These are phyloP conservation scores for Agonopterix subpropinquella DNA, from an alignment of 2,888 invertebrate species.

Conservation along the genomic window DNA sequence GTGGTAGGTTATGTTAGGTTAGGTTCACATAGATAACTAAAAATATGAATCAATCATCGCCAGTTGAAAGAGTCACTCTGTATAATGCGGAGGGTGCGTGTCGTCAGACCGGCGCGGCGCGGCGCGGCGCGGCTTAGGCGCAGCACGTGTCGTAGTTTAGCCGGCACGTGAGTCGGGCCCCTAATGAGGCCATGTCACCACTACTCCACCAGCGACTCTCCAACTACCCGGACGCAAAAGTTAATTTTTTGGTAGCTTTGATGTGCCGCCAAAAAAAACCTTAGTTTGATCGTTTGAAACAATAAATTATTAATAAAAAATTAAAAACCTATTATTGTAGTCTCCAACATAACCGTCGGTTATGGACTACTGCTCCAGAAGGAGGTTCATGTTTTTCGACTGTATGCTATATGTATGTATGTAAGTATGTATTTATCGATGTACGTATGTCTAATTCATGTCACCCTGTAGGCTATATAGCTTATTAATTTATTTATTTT, in stretches of 20 bases:
- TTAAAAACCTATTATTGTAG: too few species aligned
- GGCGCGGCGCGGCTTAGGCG: constrained; percentile 37
- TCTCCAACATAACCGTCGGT: too few species aligned
- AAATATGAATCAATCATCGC: not conserved
- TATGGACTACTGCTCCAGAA: too few species aligned
- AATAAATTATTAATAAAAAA: too few species aligned
- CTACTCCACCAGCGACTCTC: constrained; percentile 30
- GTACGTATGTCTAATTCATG: too few species aligned
- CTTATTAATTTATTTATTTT: too few species aligned
- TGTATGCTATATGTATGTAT: too few species aligned
- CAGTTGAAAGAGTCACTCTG: constrained; percentile 27
- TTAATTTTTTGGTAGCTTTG: constrained; percentile 13
- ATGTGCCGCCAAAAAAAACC: constrained; percentile 17
- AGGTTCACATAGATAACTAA: not conserved
- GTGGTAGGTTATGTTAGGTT: too few species aligned
- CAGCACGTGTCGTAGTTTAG: constrained; percentile 68
- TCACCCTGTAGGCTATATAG: too few species aligned
- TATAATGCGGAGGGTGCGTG: constrained; percentile 42
- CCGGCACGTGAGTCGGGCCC: constrained; percentile 61
- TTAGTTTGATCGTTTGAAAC: too few species aligned
- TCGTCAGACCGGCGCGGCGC: constrained; percentile 31
- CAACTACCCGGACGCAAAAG: constrained; percentile 18
- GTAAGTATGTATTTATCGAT: too few species aligned
- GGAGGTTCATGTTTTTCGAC: too few species aligned
- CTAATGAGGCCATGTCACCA: constrained; percentile 54